These are phyloP conservation scores for Nysson spinosus DNA, from an alignment of 2,888 invertebrate genomes.

Conservation along the genomic window DNA sequence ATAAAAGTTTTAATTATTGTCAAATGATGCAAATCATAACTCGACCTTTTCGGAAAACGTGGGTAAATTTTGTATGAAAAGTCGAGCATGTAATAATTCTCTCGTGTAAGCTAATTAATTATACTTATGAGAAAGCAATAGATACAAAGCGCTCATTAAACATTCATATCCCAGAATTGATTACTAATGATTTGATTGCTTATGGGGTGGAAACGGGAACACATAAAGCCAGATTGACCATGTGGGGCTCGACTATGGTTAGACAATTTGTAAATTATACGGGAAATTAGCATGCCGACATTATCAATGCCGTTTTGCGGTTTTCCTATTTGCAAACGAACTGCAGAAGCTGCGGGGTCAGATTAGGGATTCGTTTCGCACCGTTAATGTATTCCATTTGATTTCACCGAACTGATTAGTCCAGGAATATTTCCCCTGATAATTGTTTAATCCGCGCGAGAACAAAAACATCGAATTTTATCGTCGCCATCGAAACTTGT, in stretches of 20 bases:
- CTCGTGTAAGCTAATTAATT: too few relatives aligned
- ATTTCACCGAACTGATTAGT: constrained; percentile 39
- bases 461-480: background rate
- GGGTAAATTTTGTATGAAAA: too few relatives aligned
- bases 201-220: too few relatives aligned
- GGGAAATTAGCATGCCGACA: constrained; percentile 33
- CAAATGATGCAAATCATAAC: too few relatives aligned
- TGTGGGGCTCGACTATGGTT: background rate
- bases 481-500: background rate
- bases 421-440: background rate
- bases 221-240: constrained; percentile 8
- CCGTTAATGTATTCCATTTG: constrained; percentile 40
- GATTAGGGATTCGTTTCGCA: too few relatives aligned
- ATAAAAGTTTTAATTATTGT: too few relatives aligned
- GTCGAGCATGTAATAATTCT: too few relatives aligned
- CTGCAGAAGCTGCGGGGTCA: constrained; percentile 11
- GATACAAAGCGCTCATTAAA: too few relatives aligned
- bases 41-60: too few relatives aligned
- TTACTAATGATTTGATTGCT: too few relatives aligned
- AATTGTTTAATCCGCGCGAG: constrained; percentile 21
- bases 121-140: too few relatives aligned
- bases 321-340: constrained; percentile 31
- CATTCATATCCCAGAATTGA: too few relatives aligned
- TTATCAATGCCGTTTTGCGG: constrained; percentile 42
- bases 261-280: constrained; percentile 34